phyloP scores from a whole-genome alignment of 2,888 invertebrate genomes.

The Stenoptilia bipunctidactyla region DNA sequence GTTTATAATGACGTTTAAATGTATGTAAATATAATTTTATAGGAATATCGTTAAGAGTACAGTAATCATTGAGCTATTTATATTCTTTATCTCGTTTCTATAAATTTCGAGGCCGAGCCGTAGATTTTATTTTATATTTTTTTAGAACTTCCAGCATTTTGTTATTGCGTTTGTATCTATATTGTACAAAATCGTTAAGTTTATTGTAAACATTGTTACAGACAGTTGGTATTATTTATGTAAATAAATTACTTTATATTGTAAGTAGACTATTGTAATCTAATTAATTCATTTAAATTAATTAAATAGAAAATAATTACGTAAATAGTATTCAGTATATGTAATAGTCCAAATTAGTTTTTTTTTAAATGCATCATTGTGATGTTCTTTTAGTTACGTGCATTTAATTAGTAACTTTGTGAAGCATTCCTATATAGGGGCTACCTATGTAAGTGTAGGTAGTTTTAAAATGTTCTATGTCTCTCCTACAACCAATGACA shows the following conservation, averaged over 20 bases:
- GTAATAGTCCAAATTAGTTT: slow-evolving; percentile 51
- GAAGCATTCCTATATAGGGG: slow-evolving; percentile 40
- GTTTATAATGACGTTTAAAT: too few relatives aligned
- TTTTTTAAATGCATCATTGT: slow-evolving; percentile 25
- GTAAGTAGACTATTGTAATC: slow-evolving; percentile 14
- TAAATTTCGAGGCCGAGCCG: slow-evolving; percentile 1
- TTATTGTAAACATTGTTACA: slow-evolving; percentile 53
- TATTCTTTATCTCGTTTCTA: background rate
- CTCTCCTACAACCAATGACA: slow-evolving; percentile 73
- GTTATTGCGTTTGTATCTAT: slow-evolving; percentile 54
- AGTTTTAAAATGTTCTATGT: slow-evolving; percentile 18
- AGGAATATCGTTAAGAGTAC: too few relatives aligned
- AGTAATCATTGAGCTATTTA: too few relatives aligned
- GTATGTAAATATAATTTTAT: too few relatives aligned
- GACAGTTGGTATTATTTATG: slow-evolving; percentile 64
- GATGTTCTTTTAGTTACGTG: slow-evolving; percentile 27
- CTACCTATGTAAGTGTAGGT: slow-evolving; percentile 12
- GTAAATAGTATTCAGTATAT: background rate
- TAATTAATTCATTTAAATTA: slow-evolving; percentile 5
- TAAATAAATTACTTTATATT: slow-evolving; percentile 52
- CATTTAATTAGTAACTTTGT: slow-evolving; percentile 41
- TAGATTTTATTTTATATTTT: background rate
- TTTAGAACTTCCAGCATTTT: slow-evolving; percentile 19
- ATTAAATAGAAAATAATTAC: slow-evolving; percentile 8
- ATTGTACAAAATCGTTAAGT: slow-evolving; percentile 61